Evolutionary conservation across 2,113 vertebrate genomes (phyloP).

Genomic region (Bufo bufo): DNA sequence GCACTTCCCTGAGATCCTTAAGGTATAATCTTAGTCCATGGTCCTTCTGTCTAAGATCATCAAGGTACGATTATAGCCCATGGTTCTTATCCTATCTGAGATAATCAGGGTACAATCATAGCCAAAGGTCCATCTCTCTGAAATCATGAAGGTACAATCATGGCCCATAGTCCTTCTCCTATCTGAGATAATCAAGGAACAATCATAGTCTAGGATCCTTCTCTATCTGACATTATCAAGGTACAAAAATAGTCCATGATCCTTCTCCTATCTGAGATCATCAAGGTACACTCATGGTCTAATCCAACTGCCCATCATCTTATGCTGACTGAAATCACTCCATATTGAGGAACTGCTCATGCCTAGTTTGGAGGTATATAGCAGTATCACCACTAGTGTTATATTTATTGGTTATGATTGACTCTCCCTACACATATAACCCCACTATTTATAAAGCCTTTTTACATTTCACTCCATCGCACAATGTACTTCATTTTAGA

Average conservation of each 20-base stretch:
- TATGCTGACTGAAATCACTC: not conserved
- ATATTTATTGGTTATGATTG: not conserved
- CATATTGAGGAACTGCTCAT: not conserved
- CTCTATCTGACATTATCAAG: not conserved
- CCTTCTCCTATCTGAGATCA: not conserved
- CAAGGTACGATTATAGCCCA: not conserved
- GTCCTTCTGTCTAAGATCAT: too few species aligned
- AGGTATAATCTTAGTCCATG: too few species aligned
- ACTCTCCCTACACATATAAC: too few species aligned
- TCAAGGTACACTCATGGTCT: not conserved
- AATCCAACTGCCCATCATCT: not conserved
- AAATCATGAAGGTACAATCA: not conserved
- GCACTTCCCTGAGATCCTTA: too few species aligned
- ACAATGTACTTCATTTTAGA: not conserved
- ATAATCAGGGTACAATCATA: not conserved
- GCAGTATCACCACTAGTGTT: not conserved
- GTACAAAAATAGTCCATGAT: not conserved
- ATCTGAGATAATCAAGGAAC: not conserved
- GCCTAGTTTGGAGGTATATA: not conserved
- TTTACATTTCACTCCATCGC: not conserved
- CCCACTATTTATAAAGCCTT: not conserved
- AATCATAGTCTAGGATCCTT: not conserved
- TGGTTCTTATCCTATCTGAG: not conserved
- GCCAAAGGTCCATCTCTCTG: not conserved
- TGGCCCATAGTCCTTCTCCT: not conserved